A percentile compares a stretch with the other conserved stretches of the same genome.
These are phyloP conservation scores for Rhagoletis zephyria DNA, from an alignment of 1,140 invertebrate genomes.

Conservation along the genomic window DNA sequence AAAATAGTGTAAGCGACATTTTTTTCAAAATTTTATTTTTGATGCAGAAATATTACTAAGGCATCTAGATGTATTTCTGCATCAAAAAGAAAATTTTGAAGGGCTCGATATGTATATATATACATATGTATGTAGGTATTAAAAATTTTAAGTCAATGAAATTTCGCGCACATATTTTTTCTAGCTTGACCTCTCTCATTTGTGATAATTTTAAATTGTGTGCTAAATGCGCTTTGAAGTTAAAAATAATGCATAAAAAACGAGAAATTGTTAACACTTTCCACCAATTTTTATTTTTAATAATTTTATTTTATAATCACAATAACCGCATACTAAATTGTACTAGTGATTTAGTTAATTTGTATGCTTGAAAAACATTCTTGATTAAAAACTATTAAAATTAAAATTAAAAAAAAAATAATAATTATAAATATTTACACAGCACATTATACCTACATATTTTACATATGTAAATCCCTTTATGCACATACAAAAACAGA, in stretches of 20 bases:
- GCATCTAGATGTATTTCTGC: too few relatives aligned
- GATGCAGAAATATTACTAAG: too few relatives aligned
- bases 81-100: too few relatives aligned
- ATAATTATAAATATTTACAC: neutral
- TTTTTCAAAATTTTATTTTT: too few relatives aligned
- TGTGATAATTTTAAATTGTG: neutral
- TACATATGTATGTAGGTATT: too few relatives aligned
- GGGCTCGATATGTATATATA: too few relatives aligned
- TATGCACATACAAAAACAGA: too few relatives aligned
- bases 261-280: constrained; percentile 25
- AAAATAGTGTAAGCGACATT: too few relatives aligned
- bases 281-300: constrained; percentile 2
- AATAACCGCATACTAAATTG: constrained; percentile 7
- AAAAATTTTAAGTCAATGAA: too few relatives aligned
- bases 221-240: neutral
- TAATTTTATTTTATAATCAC: neutral
- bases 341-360: neutral
- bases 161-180: too few relatives aligned
- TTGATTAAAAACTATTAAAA: neutral
- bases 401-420: neutral
- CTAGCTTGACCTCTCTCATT: neutral
- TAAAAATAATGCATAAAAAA: neutral
- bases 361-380: neutral
- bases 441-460: neutral
- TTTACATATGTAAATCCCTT: neutral